phyloP scores from a whole-genome alignment of 1,140 invertebrate species.

The Nymphalis io region DNA sequence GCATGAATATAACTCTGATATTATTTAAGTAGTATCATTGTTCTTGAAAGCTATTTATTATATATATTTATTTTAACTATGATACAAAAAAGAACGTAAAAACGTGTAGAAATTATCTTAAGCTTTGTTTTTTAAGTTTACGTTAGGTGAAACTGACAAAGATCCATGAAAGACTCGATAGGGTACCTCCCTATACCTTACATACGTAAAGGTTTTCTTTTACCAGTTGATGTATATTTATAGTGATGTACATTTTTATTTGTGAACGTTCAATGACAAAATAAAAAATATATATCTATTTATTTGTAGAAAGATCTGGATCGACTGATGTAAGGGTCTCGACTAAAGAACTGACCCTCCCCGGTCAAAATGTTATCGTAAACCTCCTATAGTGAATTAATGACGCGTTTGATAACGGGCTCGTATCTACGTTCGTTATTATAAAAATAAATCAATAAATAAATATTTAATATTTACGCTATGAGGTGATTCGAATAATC shows the following conservation, averaged over 20 bases:
- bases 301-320: constrained; percentile 40
- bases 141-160: neutral
- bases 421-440: constrained; percentile 12
- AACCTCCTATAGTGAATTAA: constrained; percentile 28
- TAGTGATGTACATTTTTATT: too few species aligned
- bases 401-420: constrained; percentile 22
- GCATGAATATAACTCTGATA: neutral
- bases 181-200: too few species aligned
- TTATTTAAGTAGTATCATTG: too few species aligned
- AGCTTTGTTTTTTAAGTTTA: neutral
- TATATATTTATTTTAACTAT: neutral
- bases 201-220: too few species aligned
- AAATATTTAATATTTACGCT: neutral
- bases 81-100: too few species aligned
- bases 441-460: constrained; percentile 21
- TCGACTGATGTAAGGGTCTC: constrained; percentile 51
- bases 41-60: neutral
- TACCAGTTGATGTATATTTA: too few species aligned
- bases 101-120: neutral
- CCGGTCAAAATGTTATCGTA: constrained; percentile 55
- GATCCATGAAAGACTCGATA: neutral
- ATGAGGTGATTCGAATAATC: neutral
- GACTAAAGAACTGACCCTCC: constrained; percentile 40
- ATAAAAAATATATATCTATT: neutral
- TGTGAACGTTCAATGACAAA: too few species aligned